These are phyloP conservation scores for Trachurus trachurus DNA, from an alignment of 2,797 vertebrate species.

Conservation along the genomic window DNA sequence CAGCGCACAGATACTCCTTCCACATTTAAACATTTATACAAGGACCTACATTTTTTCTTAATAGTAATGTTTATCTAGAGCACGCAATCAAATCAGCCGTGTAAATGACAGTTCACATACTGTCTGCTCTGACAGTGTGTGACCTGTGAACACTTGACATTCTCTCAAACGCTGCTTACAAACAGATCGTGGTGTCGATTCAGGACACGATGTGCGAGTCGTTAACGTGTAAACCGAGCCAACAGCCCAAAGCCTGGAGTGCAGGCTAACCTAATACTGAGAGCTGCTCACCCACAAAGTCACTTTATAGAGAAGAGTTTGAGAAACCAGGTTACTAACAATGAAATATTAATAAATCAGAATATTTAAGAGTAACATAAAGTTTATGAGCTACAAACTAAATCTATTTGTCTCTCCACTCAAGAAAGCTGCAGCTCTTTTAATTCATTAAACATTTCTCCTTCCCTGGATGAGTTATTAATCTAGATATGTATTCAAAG, in stretches of 20 bases:
- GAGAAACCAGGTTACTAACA: neutral
- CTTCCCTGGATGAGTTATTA: neutral
- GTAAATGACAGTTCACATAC: neutral
- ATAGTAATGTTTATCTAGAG: neutral
- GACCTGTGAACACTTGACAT: neutral
- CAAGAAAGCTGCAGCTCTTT: neutral
- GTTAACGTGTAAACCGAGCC: neutral
- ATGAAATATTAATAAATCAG: conserved; percentile 12
- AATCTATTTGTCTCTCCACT: neutral
- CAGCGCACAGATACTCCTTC: too few relatives aligned
- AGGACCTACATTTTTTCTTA: neutral
- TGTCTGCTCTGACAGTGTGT: neutral
- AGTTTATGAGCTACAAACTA: neutral
- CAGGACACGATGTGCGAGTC: neutral
- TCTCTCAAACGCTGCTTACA: neutral
- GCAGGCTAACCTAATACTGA: neutral
- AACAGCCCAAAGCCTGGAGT: neutral
- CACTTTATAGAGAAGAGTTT: neutral
- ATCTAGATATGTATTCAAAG: conserved; percentile 19
- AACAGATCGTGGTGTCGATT: neutral
- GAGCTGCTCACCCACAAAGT: neutral
- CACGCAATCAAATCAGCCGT: neutral
- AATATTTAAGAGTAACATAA: neutral
- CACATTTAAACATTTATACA: neutral
- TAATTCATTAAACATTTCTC: neutral